Evolutionary conservation across 2,113 vertebrate species (phyloP), one percentile per base, ranked within the genome.

Genomic region (Callaeas wilsoni): DNA sequence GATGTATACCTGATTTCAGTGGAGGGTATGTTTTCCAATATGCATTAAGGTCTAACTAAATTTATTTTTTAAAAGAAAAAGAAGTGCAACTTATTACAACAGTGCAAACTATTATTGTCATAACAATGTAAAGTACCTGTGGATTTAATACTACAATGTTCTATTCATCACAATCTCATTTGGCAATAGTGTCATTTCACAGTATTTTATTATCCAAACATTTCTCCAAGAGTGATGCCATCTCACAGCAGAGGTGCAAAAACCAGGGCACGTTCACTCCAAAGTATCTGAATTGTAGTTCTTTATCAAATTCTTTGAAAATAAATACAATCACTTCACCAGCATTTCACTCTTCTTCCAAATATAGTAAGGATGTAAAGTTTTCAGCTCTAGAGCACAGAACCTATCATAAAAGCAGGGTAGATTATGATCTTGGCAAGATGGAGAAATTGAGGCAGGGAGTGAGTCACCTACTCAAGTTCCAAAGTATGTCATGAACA

Each of bases 71-170:
- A 90, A 85, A 95, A 88, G 75, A 91, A 95, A 59, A 30, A 96
- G 64, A n/a, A 88, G 64, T 89, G 32, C 76, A 93, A 96, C 85
- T 96, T 96, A 90, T 68, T 96, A 88, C 76, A 90, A 94, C 83
- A 93, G 60, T 90, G 79, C 76, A 94, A 96, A 96, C 90, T 95
- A 95, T 96, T 96, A 95, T 97, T 97, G 95, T 96, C 94, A 95
- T 90, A 96, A 92, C 94, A 96, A 88, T 87, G 83, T 90, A 88
- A 94, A 96, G 90, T 89, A 83, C 41, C 87, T 92, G 75, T 68
- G 80, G 96, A 96, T 97, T 97, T 96, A 97, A 95, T 89, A 93
- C 94, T 94, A 84, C 75, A 90, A 95, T 59, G 79, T 52, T 90
- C 93, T 71, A 94, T 96, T 93, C 60, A 95, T 96, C 94, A 96